Evolutionary conservation across 1,140 invertebrate genomes (phyloP), one percentile per base, ranked within the genome.

Genomic region (Drosophila sproati): DNA sequence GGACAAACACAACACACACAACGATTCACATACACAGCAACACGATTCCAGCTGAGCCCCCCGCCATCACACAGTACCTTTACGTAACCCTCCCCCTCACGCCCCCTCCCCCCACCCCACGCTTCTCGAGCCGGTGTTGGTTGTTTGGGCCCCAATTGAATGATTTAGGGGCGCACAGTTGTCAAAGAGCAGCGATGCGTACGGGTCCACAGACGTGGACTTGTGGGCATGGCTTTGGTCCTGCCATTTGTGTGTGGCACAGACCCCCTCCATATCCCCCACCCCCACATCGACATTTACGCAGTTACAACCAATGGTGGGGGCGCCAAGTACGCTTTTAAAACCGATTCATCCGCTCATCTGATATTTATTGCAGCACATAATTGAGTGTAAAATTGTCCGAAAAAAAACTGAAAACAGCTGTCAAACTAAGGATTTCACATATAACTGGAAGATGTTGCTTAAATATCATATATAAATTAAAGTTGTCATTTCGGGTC

Each of bases 161-260:
- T 90, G 86, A 90, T 90, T 90, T 91, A 90, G 77, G 73, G 62
- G 61, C 77, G 77, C 76, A 90, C 81, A 90, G 82, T 91, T 86
- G 86, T 90, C 86, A 90, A 90, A 90, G 86, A 90, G 86, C 86
- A 90, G 78, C 81, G 86, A 90, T 90, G 86, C 86, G 86, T 90
- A 73, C 48, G 80, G 70, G 39, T 61, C 67, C 29, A 41, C 67
- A 62, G 59, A 54, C 45, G 28, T 57, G 60, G 55, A 62, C 52
- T 28, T 64, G 69, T 62, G 56, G 47, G 32, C 64, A 41, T 45
- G 31, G 66, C 66, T 70, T 47, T 69, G 41, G 77, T 64, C 60
- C 67, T 70, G 72, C 50, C 47, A 71, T 31, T 51, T 51, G 62
- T 48, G 51, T 12, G 43, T 52, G 43, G 10, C n/a, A 8, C 5